Evolutionary conservation across 2,113 vertebrate species (phyloP).

Genomic region (Bungarus multicinctus): DNA sequence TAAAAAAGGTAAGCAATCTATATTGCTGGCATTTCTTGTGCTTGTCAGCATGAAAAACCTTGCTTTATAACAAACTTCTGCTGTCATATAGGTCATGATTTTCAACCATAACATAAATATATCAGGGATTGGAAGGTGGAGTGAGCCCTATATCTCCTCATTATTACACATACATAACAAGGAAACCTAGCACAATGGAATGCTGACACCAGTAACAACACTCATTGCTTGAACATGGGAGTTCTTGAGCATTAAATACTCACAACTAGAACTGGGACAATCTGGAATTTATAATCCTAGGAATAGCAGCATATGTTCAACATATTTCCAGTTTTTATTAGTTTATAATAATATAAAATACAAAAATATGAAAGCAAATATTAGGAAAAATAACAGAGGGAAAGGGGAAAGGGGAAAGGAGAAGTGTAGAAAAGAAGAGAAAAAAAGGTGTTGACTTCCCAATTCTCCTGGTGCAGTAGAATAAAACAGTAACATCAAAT

Average conservation of each 20-base stretch:
- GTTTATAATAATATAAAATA: no score
- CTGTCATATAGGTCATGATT: background rate
- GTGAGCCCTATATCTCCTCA: background rate
- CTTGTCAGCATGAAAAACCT: background rate
- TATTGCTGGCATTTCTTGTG: background rate
- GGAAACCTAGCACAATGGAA: background rate
- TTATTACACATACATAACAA: background rate
- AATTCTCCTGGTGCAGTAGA: no score
- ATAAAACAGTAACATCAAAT: no score
- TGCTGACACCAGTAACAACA: background rate
- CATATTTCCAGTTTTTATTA: no score
- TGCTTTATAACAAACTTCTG: background rate
- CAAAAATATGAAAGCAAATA: no score
- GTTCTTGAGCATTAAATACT: background rate
- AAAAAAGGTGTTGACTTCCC: no score
- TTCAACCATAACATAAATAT: background rate
- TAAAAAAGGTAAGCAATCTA: background rate
- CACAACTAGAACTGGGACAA: background rate
- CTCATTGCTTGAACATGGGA: background rate
- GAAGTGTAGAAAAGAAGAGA: no score
- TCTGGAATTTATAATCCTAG: background rate
- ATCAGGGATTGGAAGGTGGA: background rate
- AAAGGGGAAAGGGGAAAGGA: no score
- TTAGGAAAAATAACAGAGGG: no score
- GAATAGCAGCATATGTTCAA: background rate